A percentile compares a stretch with the other conserved stretches of the same genome.
phyloP scores from a whole-genome alignment of 1,140 invertebrate genomes.

The Parapsyche elsis region DNA sequence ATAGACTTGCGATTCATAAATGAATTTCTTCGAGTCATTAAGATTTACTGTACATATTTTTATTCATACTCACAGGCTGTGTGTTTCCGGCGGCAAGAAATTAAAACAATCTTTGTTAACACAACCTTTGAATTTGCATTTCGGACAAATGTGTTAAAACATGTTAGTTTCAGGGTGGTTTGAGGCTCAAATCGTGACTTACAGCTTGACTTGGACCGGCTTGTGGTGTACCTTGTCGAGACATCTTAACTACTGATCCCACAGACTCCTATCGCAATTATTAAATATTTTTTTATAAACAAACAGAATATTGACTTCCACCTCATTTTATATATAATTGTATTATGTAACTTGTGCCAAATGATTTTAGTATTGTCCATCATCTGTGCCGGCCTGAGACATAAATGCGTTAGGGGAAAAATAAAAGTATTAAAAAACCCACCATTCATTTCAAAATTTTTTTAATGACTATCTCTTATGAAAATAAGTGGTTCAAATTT shows the following conservation, averaged over 20 bases:
- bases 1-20: too few species aligned
- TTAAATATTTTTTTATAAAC: neutral
- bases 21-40: too few species aligned
- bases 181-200: slow-evolving; percentile 65
- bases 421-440: too few species aligned
- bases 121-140: slow-evolving; percentile 56
- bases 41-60: too few species aligned
- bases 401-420: too few species aligned
- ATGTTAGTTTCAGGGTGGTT: slow-evolving; percentile 44
- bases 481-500: too few species aligned
- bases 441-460: too few species aligned
- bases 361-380: too few species aligned
- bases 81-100: slow-evolving; percentile 48
- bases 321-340: neutral
- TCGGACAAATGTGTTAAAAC: slow-evolving; percentile 49
- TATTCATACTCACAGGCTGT: slow-evolving; percentile 51
- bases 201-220: slow-evolving; percentile 65
- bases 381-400: too few species aligned
- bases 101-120: slow-evolving; percentile 38
- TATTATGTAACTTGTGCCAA: too few species aligned
- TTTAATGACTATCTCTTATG: too few species aligned
- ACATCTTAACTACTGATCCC: slow-evolving; percentile 41
- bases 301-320: slow-evolving; percentile 5
- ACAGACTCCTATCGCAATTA: slow-evolving; percentile 34
- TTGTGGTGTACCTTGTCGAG: slow-evolving; percentile 59